Conservation (phyloP, 2,113 vertebrate genomes). For the Tachuris rubrigastra region DNA sequence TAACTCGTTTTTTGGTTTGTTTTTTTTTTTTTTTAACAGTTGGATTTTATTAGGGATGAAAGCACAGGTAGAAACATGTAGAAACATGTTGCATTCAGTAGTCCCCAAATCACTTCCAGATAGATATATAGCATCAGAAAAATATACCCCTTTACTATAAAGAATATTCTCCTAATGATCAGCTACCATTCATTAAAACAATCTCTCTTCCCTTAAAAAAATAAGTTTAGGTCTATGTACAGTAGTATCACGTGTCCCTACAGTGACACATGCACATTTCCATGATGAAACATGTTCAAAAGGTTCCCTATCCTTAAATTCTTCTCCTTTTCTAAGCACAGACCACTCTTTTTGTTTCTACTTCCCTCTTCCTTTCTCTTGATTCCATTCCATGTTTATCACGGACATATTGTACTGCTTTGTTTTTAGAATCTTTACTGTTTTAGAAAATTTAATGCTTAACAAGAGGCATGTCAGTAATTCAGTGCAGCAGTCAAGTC, state of each 20-base stretch:
- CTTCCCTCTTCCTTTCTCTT: background rate
- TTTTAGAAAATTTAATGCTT: background rate
- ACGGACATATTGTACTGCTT: background rate
- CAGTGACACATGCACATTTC: background rate
- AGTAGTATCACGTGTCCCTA: background rate
- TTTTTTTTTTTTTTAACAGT: background rate
- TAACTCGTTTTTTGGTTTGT: background rate
- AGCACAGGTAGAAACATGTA: background rate
- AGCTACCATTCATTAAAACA: background rate
- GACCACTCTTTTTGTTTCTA: accelerated
- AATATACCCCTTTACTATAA: background rate
- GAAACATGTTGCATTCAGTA: background rate
- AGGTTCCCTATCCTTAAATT: background rate
- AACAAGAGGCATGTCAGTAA: background rate
- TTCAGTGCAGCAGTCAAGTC: background rate
- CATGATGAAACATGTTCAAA: background rate
- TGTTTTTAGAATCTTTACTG: background rate
- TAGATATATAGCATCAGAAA: background rate
- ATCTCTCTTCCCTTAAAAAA: background rate
- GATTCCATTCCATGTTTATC: background rate
- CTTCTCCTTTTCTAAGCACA: background rate
- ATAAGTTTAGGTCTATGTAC: background rate
- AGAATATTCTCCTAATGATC: background rate
- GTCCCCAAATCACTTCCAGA: background rate
- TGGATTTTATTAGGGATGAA: conserved; percentile 4